Base-by-base conservation (phyloP, 1,140 invertebrate species). In the Phortica variegata region DNA sequence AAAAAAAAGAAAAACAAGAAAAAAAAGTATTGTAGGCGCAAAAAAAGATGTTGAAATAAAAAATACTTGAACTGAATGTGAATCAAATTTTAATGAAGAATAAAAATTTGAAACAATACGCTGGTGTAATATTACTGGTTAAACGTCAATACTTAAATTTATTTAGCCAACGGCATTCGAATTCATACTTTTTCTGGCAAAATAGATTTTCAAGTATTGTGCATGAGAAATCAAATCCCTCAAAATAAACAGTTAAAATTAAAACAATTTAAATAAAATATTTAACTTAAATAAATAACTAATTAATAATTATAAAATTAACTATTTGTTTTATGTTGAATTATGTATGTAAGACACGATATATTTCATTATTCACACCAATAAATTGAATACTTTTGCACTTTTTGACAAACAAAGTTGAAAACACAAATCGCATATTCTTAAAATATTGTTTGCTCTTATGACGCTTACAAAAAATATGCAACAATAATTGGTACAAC, bases 91-190 rank as follows among this genome's bases (percentile, higher is more conserved):
- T n/a, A 26, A n/a, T n/a, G n/a, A 54, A 58, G 43, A 49, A 60
- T 26, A 32, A 26, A 54, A 61, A 69, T 73, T 65, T 65, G 57
- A 72, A 74, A 74, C 71, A 74, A 74, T 74, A 71, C 59, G 71
- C 71, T 74, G 71, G 71, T 74, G 71, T 73, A 73, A 73, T 73
- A 73, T 73, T 56, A 65, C 70, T 73, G 70, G 70, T 73, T 73
- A 73, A 65, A 73, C 70, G 60, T 73, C 70, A 73, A 66, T 73
- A 70, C 70, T 73, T 73, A 62, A 65, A 61, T 73, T 73, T 73
- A 73, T 73, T 73, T 73, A 65, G 60, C 61, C 69, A 51, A 51
- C 32, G 40, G 53, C 34, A 50, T 47, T 53, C 26, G 8, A 54
- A 56, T 26, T 26, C n/a, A n/a, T n/a, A n/a, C n/a, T n/a, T n/a